Base-by-base conservation (phyloP, 2,888 invertebrate genomes). In the Dryococelus australis region DNA sequence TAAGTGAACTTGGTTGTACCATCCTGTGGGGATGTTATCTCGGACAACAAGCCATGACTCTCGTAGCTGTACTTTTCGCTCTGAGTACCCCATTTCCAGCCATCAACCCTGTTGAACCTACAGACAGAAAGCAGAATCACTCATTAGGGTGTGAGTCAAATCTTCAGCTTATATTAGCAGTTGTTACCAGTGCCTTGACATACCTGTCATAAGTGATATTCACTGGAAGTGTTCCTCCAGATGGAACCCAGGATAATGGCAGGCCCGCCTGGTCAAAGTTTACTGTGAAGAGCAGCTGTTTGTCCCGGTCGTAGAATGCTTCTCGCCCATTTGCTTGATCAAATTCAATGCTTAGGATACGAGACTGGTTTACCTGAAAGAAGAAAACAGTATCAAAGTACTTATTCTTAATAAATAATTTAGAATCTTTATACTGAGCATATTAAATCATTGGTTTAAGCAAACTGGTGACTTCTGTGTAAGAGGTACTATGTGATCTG, bases 261-360 rank as follows among this genome's bases (percentile, higher is more conserved):
- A 98, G 93, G 0, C 98, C 98, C 80, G 97, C 97, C 53, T 96
- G 96, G 92, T 99, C 98, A 91, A 98, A 99, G 26, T 96, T 95
- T 85, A 98, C 96, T 0, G 97, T 96, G 88, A 99, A 94, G 51
- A 99, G 94, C 24, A 98, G 96, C 88, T 96, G 96, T 89, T 96
- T 95, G 89, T 97, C 96, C 89, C 96, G 95, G 92, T 98, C 97
- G 91, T 97, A 97, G 92, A 99, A 97, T 0, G 97, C 97, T 92
- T 98, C 98, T 79, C 96, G 96, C 90, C 97, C 97, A 83, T 96
- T 96, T 89, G 97, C 97, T 91, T 98, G 97, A 91, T 99, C 98
- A 91, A 98, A 98, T 92, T 98, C 98, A 86, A 99, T 96, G 26
- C 98, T 97, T 65, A 99, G 94, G 0, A 98, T 96, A 90, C 97